phyloP scores from a whole-genome alignment of 2,113 vertebrate genomes.

The Lanius ludovicianus region DNA sequence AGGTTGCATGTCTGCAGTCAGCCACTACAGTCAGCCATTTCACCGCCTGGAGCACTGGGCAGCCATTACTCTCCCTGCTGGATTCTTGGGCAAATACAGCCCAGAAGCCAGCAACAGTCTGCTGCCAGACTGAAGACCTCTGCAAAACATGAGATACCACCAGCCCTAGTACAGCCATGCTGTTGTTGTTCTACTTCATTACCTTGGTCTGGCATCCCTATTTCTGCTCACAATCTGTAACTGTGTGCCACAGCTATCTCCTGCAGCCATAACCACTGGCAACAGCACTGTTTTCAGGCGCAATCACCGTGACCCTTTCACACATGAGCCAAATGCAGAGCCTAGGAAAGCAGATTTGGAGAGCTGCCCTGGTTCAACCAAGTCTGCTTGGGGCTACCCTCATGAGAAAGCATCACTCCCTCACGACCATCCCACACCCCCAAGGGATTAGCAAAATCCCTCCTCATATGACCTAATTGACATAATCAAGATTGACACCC shows the following conservation, averaged over 20 bases:
- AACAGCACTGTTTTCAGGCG: background rate
- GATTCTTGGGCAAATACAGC: background rate
- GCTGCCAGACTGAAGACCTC: background rate
- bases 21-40: background rate
- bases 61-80: background rate
- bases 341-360: background rate
- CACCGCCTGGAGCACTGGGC: accelerated
- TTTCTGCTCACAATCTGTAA: background rate
- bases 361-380: background rate
- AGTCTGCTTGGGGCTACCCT: background rate
- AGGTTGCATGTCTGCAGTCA: background rate
- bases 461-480: background rate
- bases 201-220: accelerated
- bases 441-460: background rate
- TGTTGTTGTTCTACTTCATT: background rate
- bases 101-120: background rate
- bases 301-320: background rate
- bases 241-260: background rate
- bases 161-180: background rate
- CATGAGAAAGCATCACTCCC: background rate
- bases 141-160: background rate
- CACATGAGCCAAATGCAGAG: background rate
- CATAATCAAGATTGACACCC: background rate
- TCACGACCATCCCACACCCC: accelerated
- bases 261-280: background rate